phyloP scores from a whole-genome alignment of 2,113 vertebrate species.

The Gavia stellata region DNA sequence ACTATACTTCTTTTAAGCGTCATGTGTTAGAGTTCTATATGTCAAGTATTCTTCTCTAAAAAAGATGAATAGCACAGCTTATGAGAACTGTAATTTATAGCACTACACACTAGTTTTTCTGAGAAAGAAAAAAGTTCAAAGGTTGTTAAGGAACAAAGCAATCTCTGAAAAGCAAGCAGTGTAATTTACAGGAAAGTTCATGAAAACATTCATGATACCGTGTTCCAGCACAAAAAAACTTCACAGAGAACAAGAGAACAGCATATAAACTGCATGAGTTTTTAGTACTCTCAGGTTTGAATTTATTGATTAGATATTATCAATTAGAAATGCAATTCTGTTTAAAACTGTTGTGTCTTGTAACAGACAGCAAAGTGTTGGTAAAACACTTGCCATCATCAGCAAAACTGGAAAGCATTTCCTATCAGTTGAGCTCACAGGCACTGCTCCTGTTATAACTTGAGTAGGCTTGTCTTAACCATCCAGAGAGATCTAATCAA shows the following conservation, averaged over 20 bases:
- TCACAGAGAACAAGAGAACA: not conserved
- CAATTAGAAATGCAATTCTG: not conserved
- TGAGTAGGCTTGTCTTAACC: not conserved
- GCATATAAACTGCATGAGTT: not conserved
- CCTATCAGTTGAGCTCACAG: not conserved
- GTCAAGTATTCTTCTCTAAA: not conserved
- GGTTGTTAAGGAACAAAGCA: not conserved
- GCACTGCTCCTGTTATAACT: not conserved
- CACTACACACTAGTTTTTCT: not conserved
- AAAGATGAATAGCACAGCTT: not conserved
- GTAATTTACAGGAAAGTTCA: not conserved
- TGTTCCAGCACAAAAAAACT: not conserved
- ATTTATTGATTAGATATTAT: not conserved
- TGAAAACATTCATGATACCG: not conserved
- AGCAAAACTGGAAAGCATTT: not conserved
- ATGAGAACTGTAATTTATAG: not conserved
- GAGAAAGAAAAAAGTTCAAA: conserved; percentile 4
- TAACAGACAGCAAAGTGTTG: not conserved
- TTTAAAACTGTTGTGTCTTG: not conserved
- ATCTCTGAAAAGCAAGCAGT: not conserved
- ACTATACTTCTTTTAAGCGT: not conserved
- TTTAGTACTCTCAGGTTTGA: not conserved
- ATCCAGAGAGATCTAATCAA: conserved; percentile 33
- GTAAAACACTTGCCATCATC: not conserved
- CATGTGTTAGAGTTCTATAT: not conserved